A percentile compares a stretch with the other conserved stretches of the same genome.
phyloP scores from a whole-genome alignment of 1,140 invertebrate species.

The Pissodes strobi region DNA sequence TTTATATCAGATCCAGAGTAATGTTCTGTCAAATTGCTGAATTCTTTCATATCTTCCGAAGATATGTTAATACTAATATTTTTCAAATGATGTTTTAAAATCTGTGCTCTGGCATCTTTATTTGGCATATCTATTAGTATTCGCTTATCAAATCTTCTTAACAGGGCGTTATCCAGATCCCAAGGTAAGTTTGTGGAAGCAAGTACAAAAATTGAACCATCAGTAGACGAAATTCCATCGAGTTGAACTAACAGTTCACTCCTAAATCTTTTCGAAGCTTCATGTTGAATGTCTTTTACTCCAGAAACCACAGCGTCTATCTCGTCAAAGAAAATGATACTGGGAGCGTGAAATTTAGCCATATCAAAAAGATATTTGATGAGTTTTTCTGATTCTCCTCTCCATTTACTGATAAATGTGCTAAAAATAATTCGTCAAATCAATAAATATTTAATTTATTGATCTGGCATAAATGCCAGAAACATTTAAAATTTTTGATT shows the following conservation, averaged over 20 bases:
- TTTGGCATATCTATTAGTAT: constrained; percentile 81
- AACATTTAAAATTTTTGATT: too few relatives aligned
- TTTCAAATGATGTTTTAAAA: constrained; percentile 67
- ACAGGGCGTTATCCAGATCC: constrained; percentile 78
- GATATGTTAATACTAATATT: constrained; percentile 51
- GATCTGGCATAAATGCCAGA: too few relatives aligned
- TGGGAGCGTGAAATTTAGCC: constrained; percentile 82
- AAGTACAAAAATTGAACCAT: constrained; percentile 77
- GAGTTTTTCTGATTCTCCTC: constrained; percentile 93
- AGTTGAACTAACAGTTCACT: constrained; percentile 91
- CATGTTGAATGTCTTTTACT: constrained; percentile 79
- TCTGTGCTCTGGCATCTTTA: constrained; percentile 63
- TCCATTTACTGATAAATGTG: constrained; percentile 89
- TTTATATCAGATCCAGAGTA: constrained; percentile 91
- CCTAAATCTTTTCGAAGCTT: constrained; percentile 89
- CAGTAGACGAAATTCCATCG: constrained; percentile 75
- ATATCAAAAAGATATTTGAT: constrained; percentile 86
- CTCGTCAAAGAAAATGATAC: constrained; percentile 96
- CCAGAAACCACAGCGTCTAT: constrained; percentile 86
- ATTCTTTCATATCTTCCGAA: constrained; percentile 57
- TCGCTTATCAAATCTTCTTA: constrained; percentile 86
- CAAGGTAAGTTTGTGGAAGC: constrained; percentile 92
- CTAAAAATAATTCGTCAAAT: too few relatives aligned
- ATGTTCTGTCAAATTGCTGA: constrained; percentile 70
- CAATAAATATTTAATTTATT: too few relatives aligned